These are phyloP conservation scores for Bombus sibiricus DNA, from an alignment of 1,140 invertebrate genomes.

Conservation along the genomic window DNA sequence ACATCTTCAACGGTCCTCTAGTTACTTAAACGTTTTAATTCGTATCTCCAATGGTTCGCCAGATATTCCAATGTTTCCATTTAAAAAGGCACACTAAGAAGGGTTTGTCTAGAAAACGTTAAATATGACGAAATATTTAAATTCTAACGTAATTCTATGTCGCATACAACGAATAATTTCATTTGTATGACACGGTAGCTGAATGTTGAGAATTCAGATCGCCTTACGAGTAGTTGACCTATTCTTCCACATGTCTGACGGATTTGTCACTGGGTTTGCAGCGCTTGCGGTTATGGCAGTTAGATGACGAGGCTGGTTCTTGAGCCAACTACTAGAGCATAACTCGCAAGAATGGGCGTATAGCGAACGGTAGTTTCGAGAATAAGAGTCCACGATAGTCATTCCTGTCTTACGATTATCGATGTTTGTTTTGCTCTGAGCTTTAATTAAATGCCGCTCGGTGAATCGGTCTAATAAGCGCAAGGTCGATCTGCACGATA, in stretches of 20 bases:
- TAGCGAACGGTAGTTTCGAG: neutral
- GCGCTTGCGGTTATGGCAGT: slow-evolving; percentile 7
- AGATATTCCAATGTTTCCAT: no score
- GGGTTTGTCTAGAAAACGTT: no score
- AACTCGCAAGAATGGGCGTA: neutral
- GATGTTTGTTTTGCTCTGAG: neutral
- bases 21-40: no score
- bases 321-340: neutral
- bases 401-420: neutral
- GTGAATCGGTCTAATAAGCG: slow-evolving; percentile 7
- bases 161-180: neutral
- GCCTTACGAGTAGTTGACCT: slow-evolving; percentile 21
- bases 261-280: slow-evolving; percentile 15
- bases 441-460: neutral
- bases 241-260: neutral
- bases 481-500: neutral
- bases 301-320: slow-evolving; percentile 33
- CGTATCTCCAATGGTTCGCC: no score
- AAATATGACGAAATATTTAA: no score
- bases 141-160: neutral
- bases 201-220: neutral
- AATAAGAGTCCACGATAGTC: neutral
- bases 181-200: no score
- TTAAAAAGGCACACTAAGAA: no score
- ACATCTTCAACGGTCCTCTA: no score